Conservation (phyloP, 1,140 invertebrate species). For the Rhagoletis pomonella region DNA sequence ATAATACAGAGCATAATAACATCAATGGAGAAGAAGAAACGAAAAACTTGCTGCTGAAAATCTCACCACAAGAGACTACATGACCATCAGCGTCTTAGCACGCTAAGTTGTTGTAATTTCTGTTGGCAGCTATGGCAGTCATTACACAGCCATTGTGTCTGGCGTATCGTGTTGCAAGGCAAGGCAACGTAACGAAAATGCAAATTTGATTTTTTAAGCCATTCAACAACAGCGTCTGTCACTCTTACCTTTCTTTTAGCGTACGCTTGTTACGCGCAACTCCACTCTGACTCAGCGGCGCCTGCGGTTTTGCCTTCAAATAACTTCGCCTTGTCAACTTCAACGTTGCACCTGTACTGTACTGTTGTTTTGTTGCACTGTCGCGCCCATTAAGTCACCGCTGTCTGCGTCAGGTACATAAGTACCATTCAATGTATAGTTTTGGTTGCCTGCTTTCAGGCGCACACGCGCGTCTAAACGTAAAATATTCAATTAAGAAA, state of each 20-base stretch:
- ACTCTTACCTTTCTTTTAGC: background rate
- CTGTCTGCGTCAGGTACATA: background rate
- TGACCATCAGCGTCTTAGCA: background rate
- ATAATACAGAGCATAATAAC: background rate
- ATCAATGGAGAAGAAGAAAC: background rate
- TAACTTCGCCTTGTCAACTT: background rate
- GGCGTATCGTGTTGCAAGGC: background rate
- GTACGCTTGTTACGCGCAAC: background rate
- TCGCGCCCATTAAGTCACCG: background rate
- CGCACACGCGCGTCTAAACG: slow-evolving; percentile 45
- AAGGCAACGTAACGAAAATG: slow-evolving; percentile 42
- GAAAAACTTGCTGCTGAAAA: background rate
- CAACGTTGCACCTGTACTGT: background rate
- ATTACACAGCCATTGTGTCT: background rate
- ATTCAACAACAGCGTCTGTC: slow-evolving; percentile 25
- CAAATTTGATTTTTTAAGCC: slow-evolving; percentile 52
- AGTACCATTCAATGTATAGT: slow-evolving; percentile 21
- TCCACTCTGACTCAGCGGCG: background rate
- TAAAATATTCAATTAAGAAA: slow-evolving; percentile 55
- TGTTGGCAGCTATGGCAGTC: background rate
- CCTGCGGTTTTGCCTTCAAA: background rate
- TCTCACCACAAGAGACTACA: background rate
- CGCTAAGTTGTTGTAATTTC: background rate
- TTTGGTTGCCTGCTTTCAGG: slow-evolving; percentile 46
- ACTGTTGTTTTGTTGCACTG: slow-evolving; percentile 1